Conservation (phyloP, 2,797 vertebrate genomes). For the Diplodus sargus region DNA sequence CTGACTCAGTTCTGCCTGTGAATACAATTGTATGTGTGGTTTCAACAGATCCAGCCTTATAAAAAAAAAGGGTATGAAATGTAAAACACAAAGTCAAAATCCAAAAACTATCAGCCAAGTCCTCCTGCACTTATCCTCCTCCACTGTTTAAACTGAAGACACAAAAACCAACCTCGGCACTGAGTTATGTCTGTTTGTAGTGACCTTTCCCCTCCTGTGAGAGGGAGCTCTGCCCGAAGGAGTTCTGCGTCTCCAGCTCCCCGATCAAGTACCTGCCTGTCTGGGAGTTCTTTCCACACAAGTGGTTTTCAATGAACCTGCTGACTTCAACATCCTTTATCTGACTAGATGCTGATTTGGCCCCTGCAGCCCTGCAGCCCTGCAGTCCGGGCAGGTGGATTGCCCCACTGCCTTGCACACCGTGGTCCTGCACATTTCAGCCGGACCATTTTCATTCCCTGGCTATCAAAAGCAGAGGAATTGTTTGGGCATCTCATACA, state of each 20-base stretch:
- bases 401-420: constrained; percentile 12
- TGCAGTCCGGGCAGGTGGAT: constrained; percentile 63
- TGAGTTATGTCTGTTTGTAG: constrained; percentile 55
- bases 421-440: too few species aligned
- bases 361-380: constrained; percentile 47
- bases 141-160: constrained; percentile 31
- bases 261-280: constrained; percentile 65
- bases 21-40: not conserved
- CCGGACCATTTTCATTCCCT: too few species aligned
- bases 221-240: constrained; percentile 26
- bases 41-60: constrained; percentile 29
- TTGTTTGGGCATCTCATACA: too few species aligned
- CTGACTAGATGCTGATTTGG: constrained; percentile 59
- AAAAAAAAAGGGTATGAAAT: constrained; percentile 12
- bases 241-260: constrained; percentile 47
- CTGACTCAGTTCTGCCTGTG: not conserved
- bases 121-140: constrained; percentile 46
- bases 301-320: constrained; percentile 73
- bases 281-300: constrained; percentile 65
- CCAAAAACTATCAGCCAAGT: constrained; percentile 44
- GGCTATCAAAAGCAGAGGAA: too few species aligned
- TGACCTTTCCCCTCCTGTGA: constrained; percentile 55
- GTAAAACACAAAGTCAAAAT: constrained; percentile 35
- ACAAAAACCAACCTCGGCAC: constrained; percentile 38
- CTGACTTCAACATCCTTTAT: constrained; percentile 70